Conservation (phyloP, 1,140 invertebrate species). For the Augochlora pura region DNA sequence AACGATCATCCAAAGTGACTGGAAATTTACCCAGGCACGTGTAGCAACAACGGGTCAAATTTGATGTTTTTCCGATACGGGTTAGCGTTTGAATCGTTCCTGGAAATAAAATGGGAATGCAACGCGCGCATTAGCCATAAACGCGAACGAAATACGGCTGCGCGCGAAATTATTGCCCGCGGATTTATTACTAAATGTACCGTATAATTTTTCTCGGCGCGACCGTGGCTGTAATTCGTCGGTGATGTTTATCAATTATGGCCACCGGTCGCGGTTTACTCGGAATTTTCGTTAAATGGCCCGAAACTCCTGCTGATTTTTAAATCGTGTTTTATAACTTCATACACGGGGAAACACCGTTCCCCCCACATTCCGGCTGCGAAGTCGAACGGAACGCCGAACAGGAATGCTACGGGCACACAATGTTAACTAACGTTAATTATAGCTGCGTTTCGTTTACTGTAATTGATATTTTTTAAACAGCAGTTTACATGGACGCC, state of each 20-base stretch:
- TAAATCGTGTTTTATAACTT: background rate
- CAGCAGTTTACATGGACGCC: too few relatives aligned
- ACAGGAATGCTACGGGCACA: too few relatives aligned
- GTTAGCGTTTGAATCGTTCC: slow-evolving; percentile 23
- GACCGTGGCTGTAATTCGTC: background rate
- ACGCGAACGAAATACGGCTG: slow-evolving; percentile 17
- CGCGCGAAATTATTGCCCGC: slow-evolving; percentile 27
- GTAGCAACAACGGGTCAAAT: background rate
- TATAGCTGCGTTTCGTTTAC: too few relatives aligned
- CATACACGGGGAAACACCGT: background rate
- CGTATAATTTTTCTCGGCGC: slow-evolving; percentile 19
- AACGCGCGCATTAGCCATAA: slow-evolving; percentile 5
- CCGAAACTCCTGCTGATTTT: background rate
- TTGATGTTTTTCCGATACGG: background rate
- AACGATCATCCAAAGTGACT: slow-evolving; percentile 27
- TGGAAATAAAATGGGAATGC: slow-evolving; percentile 29
- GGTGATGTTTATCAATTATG: slow-evolving; percentile 37
- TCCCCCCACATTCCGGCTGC: too few relatives aligned
- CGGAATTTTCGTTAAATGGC: background rate
- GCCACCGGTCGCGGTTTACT: slow-evolving; percentile 18
- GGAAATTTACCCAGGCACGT: slow-evolving; percentile 6
- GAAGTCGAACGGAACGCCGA: too few relatives aligned
- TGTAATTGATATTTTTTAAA: too few relatives aligned
- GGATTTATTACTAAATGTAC: slow-evolving; percentile 32
- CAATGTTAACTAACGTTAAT: too few relatives aligned